Evolutionary conservation across 2,888 invertebrate genomes (phyloP).

Genomic region (Halocaridina rubra): DNA sequence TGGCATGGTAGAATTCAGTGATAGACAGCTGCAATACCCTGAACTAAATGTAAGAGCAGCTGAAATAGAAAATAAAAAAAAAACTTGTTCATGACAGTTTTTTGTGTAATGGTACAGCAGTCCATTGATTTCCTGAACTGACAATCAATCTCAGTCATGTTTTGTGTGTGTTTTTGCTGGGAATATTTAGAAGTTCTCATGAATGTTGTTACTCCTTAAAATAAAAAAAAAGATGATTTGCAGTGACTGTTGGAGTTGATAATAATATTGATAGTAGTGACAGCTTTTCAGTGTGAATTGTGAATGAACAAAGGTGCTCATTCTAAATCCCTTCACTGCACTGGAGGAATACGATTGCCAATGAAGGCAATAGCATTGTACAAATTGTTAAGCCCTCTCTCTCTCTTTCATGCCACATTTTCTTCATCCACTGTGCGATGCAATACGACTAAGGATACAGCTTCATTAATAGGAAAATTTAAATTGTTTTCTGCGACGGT

Average conservation of each 20-base stretch:
- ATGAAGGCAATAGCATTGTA: conserved; percentile 51
- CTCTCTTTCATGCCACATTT: conserved; percentile 43
- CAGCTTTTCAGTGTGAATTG: no score
- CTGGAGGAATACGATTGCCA: conserved; percentile 6
- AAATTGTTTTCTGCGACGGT: no score
- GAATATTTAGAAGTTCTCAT: no score
- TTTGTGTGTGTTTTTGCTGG: neutral
- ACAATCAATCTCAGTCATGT: conserved; percentile 50
- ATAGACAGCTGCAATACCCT: no score
- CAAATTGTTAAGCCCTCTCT: conserved; percentile 55
- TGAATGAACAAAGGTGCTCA: conserved; percentile 20
- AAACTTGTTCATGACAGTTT: neutral
- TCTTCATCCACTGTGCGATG: conserved; percentile 51
- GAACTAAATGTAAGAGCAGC: no score
- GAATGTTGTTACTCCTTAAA: no score
- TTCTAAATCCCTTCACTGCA: conserved; percentile 41
- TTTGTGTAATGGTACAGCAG: conserved; percentile 1
- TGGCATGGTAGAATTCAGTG: no score
- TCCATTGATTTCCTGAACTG: conserved; percentile 43
- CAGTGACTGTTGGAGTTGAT: no score
- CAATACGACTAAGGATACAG: conserved; percentile 54
- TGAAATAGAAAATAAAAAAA: no score
- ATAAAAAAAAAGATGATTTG: no score
- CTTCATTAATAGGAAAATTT: conserved; percentile 39
- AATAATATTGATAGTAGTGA: no score